Evolutionary conservation across 2,888 invertebrate species (phyloP), one percentile per base, ranked within the genome.

Genomic region (Hanleya hanleyi): DNA sequence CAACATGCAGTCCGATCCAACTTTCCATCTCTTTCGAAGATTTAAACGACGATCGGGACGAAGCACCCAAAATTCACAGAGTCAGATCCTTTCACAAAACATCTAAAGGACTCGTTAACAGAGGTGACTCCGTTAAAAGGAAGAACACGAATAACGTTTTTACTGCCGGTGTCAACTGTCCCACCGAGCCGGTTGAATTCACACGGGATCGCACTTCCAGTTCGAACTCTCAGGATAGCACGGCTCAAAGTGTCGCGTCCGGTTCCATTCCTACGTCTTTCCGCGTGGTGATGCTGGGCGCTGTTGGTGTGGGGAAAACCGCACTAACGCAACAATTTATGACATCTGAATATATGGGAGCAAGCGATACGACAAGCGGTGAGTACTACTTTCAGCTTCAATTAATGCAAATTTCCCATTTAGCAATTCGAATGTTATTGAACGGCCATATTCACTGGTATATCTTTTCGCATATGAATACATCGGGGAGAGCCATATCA

Each of bases 41-140:
- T 67, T 69, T 82, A 15, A 62, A 69, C 26, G 47, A 41, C n/a
- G 47, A 41, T n/a, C 12, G n/a, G 12, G 47, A 41, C 51, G 62
- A 35, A 77, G 77, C 38, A 73, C 77, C 29, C 7, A 67, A 47
- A 32, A 50, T 75, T 91, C 97, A 97, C 89, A 93, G 97, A 78
- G 93, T 97, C 80, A 93, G 98, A 81, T 97, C 97, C 91, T 98
- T 98, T 92, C 96, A 96, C 86, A 97, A 97, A 84, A 97, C 97
- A 35, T 95, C 96, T 89, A 94, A 95, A 90, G 97, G 97, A 22
- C 95, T 97, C 69, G 94, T 97, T 77, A 97, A 97, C 91, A 93
- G 97, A 65, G 98, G 98, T 0, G 98, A 98, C 91, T 97, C 97
- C 15, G 93, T 98, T 78, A 95, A 96, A 84, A 95, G 96, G 79